Evolutionary conservation across 2,888 invertebrate species (phyloP).

Genomic region (Calliopum simillimum): DNA sequence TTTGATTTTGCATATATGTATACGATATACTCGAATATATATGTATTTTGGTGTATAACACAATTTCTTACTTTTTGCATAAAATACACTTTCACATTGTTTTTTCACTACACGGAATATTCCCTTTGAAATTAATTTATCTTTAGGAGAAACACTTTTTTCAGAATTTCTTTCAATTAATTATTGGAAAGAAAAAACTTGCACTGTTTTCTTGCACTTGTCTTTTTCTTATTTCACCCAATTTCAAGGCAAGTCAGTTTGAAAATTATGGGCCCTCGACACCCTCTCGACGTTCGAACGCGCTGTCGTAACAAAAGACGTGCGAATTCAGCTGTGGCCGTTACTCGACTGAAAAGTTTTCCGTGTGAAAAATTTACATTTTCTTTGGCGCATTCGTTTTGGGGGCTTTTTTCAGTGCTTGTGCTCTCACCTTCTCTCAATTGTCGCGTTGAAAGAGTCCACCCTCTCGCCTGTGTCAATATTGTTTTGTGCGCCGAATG

Average conservation of each 20-base stretch:
- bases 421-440: constrained; percentile 34
- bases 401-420: constrained; percentile 36
- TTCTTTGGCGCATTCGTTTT: not conserved
- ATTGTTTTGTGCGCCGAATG: constrained; percentile 33
- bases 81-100: not conserved
- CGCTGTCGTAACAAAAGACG: constrained; percentile 49
- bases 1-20: too few relatives aligned
- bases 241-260: constrained; percentile 48
- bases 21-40: too few relatives aligned
- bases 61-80: too few relatives aligned
- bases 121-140: constrained; percentile 7
- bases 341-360: constrained; percentile 63
- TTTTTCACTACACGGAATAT: not conserved
- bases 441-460: not conserved
- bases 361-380: constrained; percentile 47
- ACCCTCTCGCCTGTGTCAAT: not conserved
- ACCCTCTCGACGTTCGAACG: constrained; percentile 44
- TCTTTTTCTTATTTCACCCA: constrained; percentile 45
- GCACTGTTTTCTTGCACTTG: constrained; percentile 27
- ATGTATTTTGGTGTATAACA: too few relatives aligned
- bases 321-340: constrained; percentile 64
- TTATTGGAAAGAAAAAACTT: not conserved
- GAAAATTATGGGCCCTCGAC: constrained; percentile 41
- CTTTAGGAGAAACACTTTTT: constrained; percentile 4
- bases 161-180: constrained; percentile 16